Base-by-base conservation (phyloP, 1,140 invertebrate species). In the Orius laevigatus region DNA sequence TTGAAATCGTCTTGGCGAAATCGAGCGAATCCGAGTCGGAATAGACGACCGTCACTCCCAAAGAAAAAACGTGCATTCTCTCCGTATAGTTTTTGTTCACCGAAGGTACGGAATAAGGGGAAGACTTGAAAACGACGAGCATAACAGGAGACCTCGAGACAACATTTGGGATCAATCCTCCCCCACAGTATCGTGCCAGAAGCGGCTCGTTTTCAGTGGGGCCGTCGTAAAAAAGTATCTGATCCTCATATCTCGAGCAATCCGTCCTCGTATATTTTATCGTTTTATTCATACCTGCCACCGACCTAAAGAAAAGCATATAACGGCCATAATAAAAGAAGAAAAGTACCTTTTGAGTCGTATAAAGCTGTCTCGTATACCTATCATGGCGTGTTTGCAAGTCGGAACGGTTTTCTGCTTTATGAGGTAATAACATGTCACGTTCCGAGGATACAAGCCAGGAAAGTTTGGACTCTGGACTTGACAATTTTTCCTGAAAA, bases 401-500 rank as follows among this genome's bases (percentile, higher is more conserved):
- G 79, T 84, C 0, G 84, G 84, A 19, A 86, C 79, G 54, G 78
- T 77, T 60, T 84, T 81, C 62, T 89, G 84, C 11, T 81, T 68
- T 45, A 87, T 64, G 14, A 76, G 84, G 68, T 83, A 81, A 57
- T 81, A 76, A 61, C 84, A 89, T 8, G 81, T 84, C 3, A 86
- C 82, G 61, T 91, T 87, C 38, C 83, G 70, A 1, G 85, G 87
- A 66, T 91, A 91, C 69, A 90, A 82, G 11, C 86, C 86, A 0
- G 87, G 87, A 63, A 88, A 91, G 65, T 91, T 90, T n/a, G 88
- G 86, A 45, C 76, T 79, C 64, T 89, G 86, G 31, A 89, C 66
- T 25, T 81, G 74, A 59, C 85, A 89, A 38, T 76, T 73, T 59
- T 82, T 84, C 48, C 79, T 71, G 44, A 34, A 47, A 47, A 15